Base-by-base conservation (phyloP, 2,888 invertebrate genomes). In the Apotomis betuletana region DNA sequence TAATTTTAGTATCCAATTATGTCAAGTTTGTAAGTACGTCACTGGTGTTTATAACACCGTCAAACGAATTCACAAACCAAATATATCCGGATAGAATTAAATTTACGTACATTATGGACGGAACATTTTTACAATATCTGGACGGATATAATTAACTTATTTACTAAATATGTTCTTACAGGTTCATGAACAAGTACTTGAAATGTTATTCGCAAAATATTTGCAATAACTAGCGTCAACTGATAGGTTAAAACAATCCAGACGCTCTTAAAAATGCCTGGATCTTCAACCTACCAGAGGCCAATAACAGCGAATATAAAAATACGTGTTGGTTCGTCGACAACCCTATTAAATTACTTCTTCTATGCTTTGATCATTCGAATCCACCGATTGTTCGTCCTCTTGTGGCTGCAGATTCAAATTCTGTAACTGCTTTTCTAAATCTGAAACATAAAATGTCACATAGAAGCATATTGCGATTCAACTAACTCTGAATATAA, bases 341-440 rank as follows among this genome's bases (percentile, higher is more conserved):
- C 15, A 13, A 49, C 8, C 41, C 4, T n/a, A 46, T 80, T 82
- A 92, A 38, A 92, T 87, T 54, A 85, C 81, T 88, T 93, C 93
- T 85, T 93, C 93, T 68, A 93, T 88, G 75, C 92, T 92, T 75
- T 89, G 92, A 74, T 92, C 93, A 10, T 89, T 85, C 5, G 93
- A 92, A 52, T 89, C 90, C 3, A 87, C 83, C 27, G 87, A 83
- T 36, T 76, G 77, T 15, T 77, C 79, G n/a, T 88, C 87, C 55
- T 89, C 88, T 49, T 83, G 81, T 41, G 88, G 80, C 67, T 86
- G 82, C 63, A 83, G 83, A 73, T 88, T 86, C 51, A 91, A 79
- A 5, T 79, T 77, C 57, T 85, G 86, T 12, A 92, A 75, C 74
- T 88, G 87, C 63, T 85, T 83, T 75, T 89, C 87, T 64, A 91